These are phyloP conservation scores for Phrynosoma platyrhinos DNA, from an alignment of 2,113 vertebrate species.

Conservation along the genomic window DNA sequence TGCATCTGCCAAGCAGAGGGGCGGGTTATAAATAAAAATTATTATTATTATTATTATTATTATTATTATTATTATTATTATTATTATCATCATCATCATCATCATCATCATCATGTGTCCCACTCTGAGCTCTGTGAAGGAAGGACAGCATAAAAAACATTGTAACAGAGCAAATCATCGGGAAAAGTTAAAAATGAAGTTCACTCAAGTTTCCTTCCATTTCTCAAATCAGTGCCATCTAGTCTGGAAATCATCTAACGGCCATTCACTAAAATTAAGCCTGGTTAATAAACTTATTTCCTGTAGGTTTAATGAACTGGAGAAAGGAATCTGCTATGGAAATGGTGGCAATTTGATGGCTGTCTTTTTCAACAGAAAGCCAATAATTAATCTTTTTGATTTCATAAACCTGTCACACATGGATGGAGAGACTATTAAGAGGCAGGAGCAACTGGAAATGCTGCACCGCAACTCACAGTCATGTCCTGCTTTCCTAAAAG, in stretches of 20 bases:
- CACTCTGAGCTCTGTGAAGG: background rate
- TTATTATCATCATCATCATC: no score
- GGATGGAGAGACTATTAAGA: background rate
- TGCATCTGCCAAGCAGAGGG: no score
- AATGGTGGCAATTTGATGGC: background rate
- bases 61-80: no score
- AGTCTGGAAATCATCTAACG: background rate
- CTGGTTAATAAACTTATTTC: conserved; percentile 12
- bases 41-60: no score
- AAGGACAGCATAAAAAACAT: background rate
- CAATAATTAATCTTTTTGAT: conserved; percentile 23
- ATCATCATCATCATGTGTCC: no score
- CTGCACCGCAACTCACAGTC: background rate
- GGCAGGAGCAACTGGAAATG: background rate
- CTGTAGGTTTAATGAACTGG: conserved; percentile 16
- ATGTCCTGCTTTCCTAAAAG: background rate
- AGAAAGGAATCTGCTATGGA: conserved; percentile 8
- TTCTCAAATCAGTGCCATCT: background rate
- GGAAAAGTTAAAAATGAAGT: background rate
- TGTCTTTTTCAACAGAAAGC: background rate
- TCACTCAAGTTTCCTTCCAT: background rate
- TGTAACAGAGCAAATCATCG: background rate
- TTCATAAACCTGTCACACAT: conserved; percentile 7
- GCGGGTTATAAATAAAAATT: no score
- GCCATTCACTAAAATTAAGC: background rate